Evolutionary conservation across 2,888 invertebrate genomes (phyloP).

Genomic region (Drymonia ruficornis): DNA sequence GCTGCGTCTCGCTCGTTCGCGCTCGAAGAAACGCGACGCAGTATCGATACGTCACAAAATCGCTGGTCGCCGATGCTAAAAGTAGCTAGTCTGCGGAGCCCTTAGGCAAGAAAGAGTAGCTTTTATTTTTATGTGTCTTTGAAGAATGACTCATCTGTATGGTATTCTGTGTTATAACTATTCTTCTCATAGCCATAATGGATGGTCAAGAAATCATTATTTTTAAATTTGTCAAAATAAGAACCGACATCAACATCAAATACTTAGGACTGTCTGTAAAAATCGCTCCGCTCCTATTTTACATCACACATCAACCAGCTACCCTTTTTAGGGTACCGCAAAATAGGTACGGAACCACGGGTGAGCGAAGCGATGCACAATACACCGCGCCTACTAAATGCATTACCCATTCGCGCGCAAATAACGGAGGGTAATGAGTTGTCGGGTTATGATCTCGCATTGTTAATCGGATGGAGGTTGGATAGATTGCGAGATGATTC

Average conservation of each 20-base stretch:
- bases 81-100: too few species aligned
- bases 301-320: conserved; percentile 35
- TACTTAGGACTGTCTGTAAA: not conserved
- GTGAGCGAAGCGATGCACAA: conserved; percentile 40
- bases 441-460: conserved; percentile 10
- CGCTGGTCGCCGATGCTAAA: too few species aligned
- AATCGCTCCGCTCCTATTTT: conserved; percentile 28
- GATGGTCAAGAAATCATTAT: too few species aligned
- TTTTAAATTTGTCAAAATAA: too few species aligned
- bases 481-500: not conserved
- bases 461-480: not conserved
- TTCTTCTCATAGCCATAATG: too few species aligned
- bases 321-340: conserved; percentile 74
- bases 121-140: too few species aligned
- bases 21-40: too few species aligned
- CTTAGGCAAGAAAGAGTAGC: too few species aligned
- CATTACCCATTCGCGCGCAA: conserved; percentile 48
- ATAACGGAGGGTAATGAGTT: conserved; percentile 41
- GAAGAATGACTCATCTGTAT: too few species aligned
- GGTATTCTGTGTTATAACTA: too few species aligned
- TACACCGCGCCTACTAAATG: conserved; percentile 30
- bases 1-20: too few species aligned
- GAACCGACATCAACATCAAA: not conserved
- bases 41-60: too few species aligned
- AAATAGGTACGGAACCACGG: conserved; percentile 60